Base-by-base conservation (phyloP, 2,797 vertebrate species). In the Siniperca obscura region DNA sequence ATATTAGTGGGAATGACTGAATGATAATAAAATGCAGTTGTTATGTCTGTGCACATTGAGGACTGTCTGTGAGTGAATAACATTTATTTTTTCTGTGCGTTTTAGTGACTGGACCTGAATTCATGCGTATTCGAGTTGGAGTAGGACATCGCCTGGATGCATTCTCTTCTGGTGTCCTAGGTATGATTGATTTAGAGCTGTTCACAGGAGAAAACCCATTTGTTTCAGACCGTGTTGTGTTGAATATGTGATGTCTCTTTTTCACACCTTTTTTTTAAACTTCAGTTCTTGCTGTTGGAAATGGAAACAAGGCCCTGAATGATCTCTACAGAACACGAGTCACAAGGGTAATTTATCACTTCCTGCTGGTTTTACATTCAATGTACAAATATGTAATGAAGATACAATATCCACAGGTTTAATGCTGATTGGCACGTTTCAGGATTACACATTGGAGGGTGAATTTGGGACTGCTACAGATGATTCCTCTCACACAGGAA, bases 361-460 rank as follows among this genome's bases (percentile, higher is more conserved):
- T 77, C 36, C 21, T 71, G 19, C 38, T 56, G 3, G 30, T 60
- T 83, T 82, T 60, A 72, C 5, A 48, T 69, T 2, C 12, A 5
- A 40, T 34, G 40, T n/a, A 2, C 53, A 67, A 74, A 46, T 1
- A 53, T 30, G 2, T 9, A 44, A 0, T 69, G 34, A 36, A 59
- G 13, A 27, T 17, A 17, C 1, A 64, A 21, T 7, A 4, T 16
- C 16, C 12, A 27, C 5, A 42, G 3, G 14, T 42, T 44, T 14
- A 40, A 21, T 69, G 30, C 36, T 81, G n/a, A 72, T 80, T 44
- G 27, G 5, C 68, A 17, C 81, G 74, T 82, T 83, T 22, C 86
- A 99, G 98, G 96, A 96, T 78, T 99, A 99, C 87, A 97, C 95
- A 0, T 70, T 99, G 14, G 91, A 96, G 2, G 97, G 98, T 12